These are phyloP conservation scores for Orthonyx spaldingii DNA, from an alignment of 2,113 vertebrate species.

Conservation along the genomic window DNA sequence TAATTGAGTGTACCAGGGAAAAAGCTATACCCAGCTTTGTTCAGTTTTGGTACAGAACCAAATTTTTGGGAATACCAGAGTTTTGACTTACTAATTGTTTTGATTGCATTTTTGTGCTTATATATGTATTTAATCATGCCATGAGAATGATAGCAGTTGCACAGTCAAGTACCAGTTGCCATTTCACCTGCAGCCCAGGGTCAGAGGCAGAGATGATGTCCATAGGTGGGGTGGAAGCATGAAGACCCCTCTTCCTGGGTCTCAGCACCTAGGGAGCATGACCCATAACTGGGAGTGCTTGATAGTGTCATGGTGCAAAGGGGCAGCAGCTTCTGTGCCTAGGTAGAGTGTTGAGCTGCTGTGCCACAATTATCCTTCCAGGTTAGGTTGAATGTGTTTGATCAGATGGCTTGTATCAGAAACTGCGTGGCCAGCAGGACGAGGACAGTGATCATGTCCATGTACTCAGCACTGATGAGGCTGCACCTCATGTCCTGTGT, in stretches of 20 bases:
- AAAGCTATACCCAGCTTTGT: not conserved
- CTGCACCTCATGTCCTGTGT: not conserved
- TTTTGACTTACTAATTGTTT: slow-evolving; percentile 28
- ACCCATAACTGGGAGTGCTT: not conserved
- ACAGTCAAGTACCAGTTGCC: not conserved
- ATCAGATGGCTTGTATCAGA: not conserved
- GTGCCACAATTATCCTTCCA: not conserved
- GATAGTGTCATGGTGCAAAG: not conserved
- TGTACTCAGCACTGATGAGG: not conserved
- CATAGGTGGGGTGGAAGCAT: not conserved
- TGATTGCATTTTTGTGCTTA: not conserved
- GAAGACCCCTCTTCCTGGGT: not conserved
- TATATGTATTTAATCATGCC: not conserved
- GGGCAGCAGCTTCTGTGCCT: not conserved
- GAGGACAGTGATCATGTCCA: not conserved
- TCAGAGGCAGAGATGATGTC: not conserved
- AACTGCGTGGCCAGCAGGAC: not conserved
- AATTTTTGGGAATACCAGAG: not conserved
- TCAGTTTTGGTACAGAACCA: slow-evolving; percentile 7
- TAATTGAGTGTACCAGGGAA: not conserved
- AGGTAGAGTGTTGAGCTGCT: not conserved
- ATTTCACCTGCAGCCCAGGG: not conserved
- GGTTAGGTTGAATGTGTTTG: not conserved
- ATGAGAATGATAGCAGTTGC: not conserved
- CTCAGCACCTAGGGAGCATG: rapidly evolving